Evolutionary conservation across 1,140 invertebrate species (phyloP).

Genomic region (Rhopalosiphum maidis): DNA sequence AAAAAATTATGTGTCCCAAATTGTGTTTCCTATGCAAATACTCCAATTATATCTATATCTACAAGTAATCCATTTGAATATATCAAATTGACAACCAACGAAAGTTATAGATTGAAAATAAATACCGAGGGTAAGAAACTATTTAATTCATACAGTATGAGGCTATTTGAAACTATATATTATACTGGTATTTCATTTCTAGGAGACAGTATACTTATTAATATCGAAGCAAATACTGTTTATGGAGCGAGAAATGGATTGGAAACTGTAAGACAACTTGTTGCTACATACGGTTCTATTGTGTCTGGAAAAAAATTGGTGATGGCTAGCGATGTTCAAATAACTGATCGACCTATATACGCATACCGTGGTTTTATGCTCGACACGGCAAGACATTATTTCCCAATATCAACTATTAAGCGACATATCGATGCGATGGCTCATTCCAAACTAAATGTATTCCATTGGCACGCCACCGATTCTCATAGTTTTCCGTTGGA

Average conservation of each 20-base stretch:
- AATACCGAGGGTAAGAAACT: not conserved
- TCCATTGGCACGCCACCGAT: slow-evolving; percentile 87
- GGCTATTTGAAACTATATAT: not conserved
- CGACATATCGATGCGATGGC: slow-evolving; percentile 79
- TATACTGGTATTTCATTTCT: slow-evolving; percentile 58
- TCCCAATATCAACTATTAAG: slow-evolving; percentile 73
- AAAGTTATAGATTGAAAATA: slow-evolving; percentile 12
- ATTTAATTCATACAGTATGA: not conserved
- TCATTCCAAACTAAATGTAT: slow-evolving; percentile 80
- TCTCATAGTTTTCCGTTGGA: slow-evolving; percentile 82
- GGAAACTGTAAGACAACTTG: slow-evolving; percentile 77
- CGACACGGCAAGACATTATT: slow-evolving; percentile 79
- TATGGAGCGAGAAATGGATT: slow-evolving; percentile 79
- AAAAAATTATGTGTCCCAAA: not conserved
- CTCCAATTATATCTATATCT: not conserved
- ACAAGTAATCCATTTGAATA: not conserved
- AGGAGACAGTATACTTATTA: slow-evolving; percentile 64
- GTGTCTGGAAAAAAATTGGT: slow-evolving; percentile 60
- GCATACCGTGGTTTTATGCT: slow-evolving; percentile 74
- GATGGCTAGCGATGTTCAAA: slow-evolving; percentile 62
- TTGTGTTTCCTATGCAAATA: not conserved
- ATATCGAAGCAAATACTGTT: slow-evolving; percentile 72
- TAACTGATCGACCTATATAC: slow-evolving; percentile 63
- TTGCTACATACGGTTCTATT: slow-evolving; percentile 62
- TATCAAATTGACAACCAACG: slow-evolving; percentile 39